Base-by-base conservation (phyloP, 2,113 vertebrate genomes). In the Oenanthe melanoleuca region DNA sequence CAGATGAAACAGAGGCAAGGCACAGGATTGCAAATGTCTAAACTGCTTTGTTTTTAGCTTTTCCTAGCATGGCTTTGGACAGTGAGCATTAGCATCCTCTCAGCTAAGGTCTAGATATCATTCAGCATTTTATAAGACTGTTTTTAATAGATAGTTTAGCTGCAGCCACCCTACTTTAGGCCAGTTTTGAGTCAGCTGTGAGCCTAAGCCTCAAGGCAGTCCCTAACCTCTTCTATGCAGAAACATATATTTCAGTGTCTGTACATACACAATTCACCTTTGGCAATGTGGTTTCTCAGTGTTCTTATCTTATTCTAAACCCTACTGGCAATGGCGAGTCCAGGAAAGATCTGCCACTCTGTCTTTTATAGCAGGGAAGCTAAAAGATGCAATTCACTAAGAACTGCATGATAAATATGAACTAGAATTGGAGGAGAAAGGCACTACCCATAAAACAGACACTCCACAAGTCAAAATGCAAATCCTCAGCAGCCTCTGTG, bases 401-500 rank as follows among this genome's bases (percentile, higher is more conserved):
- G 22, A 87, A n/a, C 12, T 52, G 40, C 44, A 20, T 45, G 44
- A 45, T 45, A 61, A 42, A 33, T 14, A 50, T 0, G 5, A 67
- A 11, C 18, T 64, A 50, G 55, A 80, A 57, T 20, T 44, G 25
- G 42, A 65, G 9, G 25, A 34, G 82, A 88, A 86, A 90, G 14
- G 17, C 10, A 0, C 45, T 33, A 11, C 8, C 5, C 9, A 29
- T 49, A 64, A 37, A 26, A 80, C 9, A 38, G 40, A 15, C 12
- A 29, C 0, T 5, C 0, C 0, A n/a, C 6, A 31, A 72, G 12
- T 19, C 37, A 65, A 80, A 75, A 60, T 2, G 0, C 34, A 59
- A 75, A 80, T 42, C 49, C 44, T 50, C 25, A 60, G 8, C 23
- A 79, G 6, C 26, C 8, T 55, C 23, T 63, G 12, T 15, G 19